A percentile compares a stretch with the other conserved stretches of the same genome.
These are phyloP conservation scores for Epirrhoe tristata DNA, from an alignment of 2,888 invertebrate genomes.

Conservation along the genomic window DNA sequence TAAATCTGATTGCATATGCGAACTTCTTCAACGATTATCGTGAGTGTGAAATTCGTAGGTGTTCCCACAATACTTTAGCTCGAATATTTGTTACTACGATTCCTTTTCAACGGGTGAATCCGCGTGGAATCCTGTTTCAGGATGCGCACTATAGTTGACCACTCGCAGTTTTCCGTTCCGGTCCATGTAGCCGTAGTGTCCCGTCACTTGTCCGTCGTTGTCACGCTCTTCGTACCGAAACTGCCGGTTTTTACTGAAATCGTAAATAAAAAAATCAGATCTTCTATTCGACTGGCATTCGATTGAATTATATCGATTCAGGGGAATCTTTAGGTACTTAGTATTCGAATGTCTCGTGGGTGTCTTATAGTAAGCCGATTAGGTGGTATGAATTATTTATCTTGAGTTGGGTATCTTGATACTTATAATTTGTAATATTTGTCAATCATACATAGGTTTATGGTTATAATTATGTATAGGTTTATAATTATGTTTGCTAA, in stretches of 20 bases:
- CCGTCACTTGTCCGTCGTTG: conserved; percentile 90
- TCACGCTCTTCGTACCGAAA: conserved; percentile 92
- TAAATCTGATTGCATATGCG: too few species aligned
- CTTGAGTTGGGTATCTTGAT: conserved; percentile 1
- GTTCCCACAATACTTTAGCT: too few species aligned
- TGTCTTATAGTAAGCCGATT: background rate
- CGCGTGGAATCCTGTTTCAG: conserved; percentile 89
- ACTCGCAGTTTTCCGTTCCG: conserved; percentile 90
- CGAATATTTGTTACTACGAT: conserved; percentile 14
- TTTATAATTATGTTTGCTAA: too few species aligned
- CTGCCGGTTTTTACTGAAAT: conserved; percentile 90
- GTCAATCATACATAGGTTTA: too few species aligned
- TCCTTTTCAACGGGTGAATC: conserved; percentile 64
- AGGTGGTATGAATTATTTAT: conserved; percentile 3
- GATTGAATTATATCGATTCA: background rate
- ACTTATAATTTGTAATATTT: background rate
- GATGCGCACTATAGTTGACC: conserved; percentile 91
- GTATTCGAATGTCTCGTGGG: background rate
- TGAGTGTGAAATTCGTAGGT: background rate
- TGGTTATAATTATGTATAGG: too few species aligned
- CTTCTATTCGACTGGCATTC: background rate
- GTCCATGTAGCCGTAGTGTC: conserved; percentile 93
- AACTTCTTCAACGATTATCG: background rate
- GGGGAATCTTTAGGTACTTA: background rate
- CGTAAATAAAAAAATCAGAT: background rate